These are phyloP conservation scores for Mimumesa dahlbomi DNA, from an alignment of 2,888 invertebrate genomes.

Conservation along the genomic window DNA sequence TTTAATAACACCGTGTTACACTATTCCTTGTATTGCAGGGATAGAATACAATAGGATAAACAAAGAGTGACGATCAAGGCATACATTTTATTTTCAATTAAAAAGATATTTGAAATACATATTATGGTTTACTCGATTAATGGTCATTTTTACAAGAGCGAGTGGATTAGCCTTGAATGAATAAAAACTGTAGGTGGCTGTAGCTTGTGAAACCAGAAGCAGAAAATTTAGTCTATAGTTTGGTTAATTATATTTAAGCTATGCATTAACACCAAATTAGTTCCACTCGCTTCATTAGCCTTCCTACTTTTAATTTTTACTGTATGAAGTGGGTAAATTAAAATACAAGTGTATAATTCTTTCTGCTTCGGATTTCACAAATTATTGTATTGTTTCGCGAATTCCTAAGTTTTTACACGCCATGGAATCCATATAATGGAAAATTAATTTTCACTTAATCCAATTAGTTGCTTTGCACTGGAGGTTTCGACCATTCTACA, in stretches of 20 bases:
- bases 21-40: neutral
- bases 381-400: neutral
- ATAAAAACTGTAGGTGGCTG: slow-evolving; percentile 5
- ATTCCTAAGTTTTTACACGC: slow-evolving; percentile 4
- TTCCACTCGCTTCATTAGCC: too few species aligned
- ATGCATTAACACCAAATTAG: too few species aligned
- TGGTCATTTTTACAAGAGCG: slow-evolving; percentile 2
- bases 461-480: slow-evolving; percentile 76
- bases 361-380: slow-evolving; percentile 11
- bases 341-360: neutral
- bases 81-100: slow-evolving; percentile 38
- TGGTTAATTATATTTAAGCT: neutral
- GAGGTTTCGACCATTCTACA: slow-evolving; percentile 99
- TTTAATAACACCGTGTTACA: neutral
- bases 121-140: slow-evolving; percentile 13
- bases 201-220: slow-evolving; percentile 22
- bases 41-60: slow-evolving; percentile 8
- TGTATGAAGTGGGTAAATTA: neutral
- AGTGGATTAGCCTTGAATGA: slow-evolving; percentile 11
- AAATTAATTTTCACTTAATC: slow-evolving; percentile 6
- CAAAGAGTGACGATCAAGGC: neutral
- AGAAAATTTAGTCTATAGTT: neutral
- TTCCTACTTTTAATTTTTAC: neutral
- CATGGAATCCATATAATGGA: slow-evolving; percentile 1
- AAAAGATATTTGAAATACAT: slow-evolving; percentile 27